Percentiles rank a stretch among this genome's conserved stretches.
phyloP scores from a whole-genome alignment of 2,113 vertebrate species.

The Thalassarche chlororhynchos region DNA sequence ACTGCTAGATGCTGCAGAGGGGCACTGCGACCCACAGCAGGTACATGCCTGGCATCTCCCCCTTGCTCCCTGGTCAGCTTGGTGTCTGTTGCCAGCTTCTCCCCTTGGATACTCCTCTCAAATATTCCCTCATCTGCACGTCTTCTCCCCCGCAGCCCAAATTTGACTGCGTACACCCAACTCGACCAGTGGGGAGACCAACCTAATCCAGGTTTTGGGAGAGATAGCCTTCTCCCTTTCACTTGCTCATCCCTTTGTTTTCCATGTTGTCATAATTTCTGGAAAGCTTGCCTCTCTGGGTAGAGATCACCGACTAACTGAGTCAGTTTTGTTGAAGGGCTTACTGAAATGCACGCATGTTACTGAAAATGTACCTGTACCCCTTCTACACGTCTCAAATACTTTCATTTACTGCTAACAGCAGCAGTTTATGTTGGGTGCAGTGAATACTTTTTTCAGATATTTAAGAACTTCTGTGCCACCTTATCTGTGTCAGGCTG shows the following conservation, averaged over 20 bases:
- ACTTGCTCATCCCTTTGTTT: neutral
- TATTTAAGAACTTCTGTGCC: neutral
- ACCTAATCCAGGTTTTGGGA: neutral
- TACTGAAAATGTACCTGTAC: neutral
- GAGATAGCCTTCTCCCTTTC: neutral
- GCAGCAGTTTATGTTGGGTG: neutral
- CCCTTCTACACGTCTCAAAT: neutral
- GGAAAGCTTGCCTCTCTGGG: neutral
- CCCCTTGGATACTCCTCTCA: neutral
- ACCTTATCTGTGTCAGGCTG: neutral
- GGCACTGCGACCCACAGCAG: neutral
- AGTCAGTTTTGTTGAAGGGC: neutral
- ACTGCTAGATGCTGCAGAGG: neutral
- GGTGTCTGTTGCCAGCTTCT: neutral
- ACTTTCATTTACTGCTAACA: no score
- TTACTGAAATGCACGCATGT: neutral
- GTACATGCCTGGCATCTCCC: no score
- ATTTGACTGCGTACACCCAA: neutral
- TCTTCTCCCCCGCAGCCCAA: neutral
- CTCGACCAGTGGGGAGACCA: fast-evolving
- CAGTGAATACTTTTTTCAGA: neutral
- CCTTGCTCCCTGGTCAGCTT: neutral
- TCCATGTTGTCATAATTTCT: neutral
- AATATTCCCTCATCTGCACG: neutral
- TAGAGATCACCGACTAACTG: neutral